phyloP scores from a whole-genome alignment of 2,888 invertebrate genomes.

The Lordiphosa fenestrarum region DNA sequence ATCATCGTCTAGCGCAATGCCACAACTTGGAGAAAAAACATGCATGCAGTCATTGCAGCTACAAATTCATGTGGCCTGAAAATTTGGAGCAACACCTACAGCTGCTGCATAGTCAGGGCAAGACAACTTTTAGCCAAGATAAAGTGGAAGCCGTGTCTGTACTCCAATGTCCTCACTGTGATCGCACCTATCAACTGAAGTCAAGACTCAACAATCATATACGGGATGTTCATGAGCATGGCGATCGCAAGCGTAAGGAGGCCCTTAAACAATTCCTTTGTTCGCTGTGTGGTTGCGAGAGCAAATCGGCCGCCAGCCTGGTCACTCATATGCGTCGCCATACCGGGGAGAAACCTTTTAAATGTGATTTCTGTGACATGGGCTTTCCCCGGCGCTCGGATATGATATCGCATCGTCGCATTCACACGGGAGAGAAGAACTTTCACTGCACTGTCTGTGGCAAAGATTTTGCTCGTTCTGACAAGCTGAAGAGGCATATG shows the following conservation, averaged over 20 bases:
- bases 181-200: constrained; percentile 78
- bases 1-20: constrained; percentile 81
- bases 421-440: constrained; percentile 85
- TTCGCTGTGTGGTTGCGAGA: constrained; percentile 83
- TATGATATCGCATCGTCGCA: constrained; percentile 83
- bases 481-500: constrained; percentile 82
- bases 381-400: constrained; percentile 83
- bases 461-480: constrained; percentile 82
- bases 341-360: constrained; percentile 83
- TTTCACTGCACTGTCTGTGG: constrained; percentile 84
- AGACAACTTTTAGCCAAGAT: not conserved
- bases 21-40: constrained; percentile 69
- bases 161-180: constrained; percentile 82
- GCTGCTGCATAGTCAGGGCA: constrained; percentile 59
- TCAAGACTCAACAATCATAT: constrained; percentile 65
- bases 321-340: constrained; percentile 86
- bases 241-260: constrained; percentile 62
- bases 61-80: constrained; percentile 79
- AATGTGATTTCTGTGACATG: constrained; percentile 81
- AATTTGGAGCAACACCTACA: constrained; percentile 72
- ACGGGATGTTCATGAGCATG: constrained; percentile 60
- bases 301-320: constrained; percentile 83
- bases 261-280: constrained; percentile 82
- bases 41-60: constrained; percentile 72
- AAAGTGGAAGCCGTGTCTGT: constrained; percentile 31